Evolutionary conservation across 2,797 vertebrate genomes (phyloP).

Genomic region (Rhynchotus rufescens): DNA sequence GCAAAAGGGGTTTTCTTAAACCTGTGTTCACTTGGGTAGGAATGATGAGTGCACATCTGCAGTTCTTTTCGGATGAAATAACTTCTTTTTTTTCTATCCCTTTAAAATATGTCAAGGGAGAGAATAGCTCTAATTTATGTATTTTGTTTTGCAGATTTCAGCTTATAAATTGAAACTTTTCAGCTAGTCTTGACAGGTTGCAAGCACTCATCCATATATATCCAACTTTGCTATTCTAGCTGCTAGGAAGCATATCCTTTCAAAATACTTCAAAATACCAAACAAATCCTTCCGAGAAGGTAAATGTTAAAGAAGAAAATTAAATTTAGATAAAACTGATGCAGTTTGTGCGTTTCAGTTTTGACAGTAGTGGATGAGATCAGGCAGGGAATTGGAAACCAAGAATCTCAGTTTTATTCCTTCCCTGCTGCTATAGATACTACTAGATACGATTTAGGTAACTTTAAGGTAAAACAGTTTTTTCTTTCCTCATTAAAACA

Average conservation of each 20-base stretch:
- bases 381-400: not conserved
- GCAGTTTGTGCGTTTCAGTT: not conserved
- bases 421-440: not conserved
- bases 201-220: not conserved
- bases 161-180: not conserved
- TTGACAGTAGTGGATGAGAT: constrained; percentile 15
- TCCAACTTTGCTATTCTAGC: not conserved
- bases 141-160: not conserved
- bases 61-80: not conserved
- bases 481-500: not conserved
- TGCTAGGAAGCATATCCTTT: not conserved
- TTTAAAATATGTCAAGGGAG: not conserved
- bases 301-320: not conserved
- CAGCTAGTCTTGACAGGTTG: not conserved
- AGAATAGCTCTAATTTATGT: not conserved
- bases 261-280: not conserved
- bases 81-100: not conserved
- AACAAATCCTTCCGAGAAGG: not conserved
- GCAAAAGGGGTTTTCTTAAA: not conserved
- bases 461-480: not conserved
- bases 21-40: not conserved
- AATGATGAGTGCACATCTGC: not conserved
- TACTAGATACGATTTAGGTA: fast-evolving
- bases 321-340: not conserved
- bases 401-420: not conserved